These are phyloP conservation scores for Rhynchonycteris naso DNA, from an alignment of 2,797 vertebrate genomes.

Conservation along the genomic window DNA sequence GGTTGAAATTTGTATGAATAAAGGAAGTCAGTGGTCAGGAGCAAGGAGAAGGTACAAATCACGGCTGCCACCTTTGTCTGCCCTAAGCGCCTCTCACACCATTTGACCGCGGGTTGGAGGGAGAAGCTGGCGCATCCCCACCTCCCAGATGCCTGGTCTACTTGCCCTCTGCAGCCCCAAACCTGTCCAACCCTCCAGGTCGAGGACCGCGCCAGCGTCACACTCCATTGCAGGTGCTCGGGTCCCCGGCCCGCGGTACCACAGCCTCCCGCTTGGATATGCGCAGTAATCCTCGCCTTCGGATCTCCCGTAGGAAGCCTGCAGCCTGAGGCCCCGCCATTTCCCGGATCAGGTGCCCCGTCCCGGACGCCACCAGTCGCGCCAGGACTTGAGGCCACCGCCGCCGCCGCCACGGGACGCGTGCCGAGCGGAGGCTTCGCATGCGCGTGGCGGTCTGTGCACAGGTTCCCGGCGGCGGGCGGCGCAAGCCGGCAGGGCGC, in stretches of 20 bases:
- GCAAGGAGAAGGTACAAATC: background rate
- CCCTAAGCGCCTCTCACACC: too few species aligned
- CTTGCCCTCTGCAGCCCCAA: background rate
- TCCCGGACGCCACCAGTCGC: fast-evolving
- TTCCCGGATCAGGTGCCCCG: fast-evolving
- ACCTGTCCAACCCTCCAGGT: background rate
- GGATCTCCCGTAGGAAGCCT: too few species aligned
- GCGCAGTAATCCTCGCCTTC: background rate
- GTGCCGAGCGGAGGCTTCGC: background rate
- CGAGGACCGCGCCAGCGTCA: background rate
- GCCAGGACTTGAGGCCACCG: background rate
- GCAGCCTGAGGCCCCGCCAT: background rate
- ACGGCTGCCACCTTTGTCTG: background rate
- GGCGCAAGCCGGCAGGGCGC: background rate
- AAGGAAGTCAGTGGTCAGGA: background rate
- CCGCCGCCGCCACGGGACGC: fast-evolving
- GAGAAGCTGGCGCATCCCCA: background rate
- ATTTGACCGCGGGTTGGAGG: fast-evolving
- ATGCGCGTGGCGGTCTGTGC: background rate
- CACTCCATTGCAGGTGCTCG: background rate
- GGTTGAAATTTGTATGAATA: background rate
- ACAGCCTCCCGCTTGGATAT: background rate
- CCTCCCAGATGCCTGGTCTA: fast-evolving
- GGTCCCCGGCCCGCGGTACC: background rate
- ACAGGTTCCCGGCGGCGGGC: background rate